These are phyloP conservation scores for Tetramorium parvispinum DNA, from an alignment of 1,140 invertebrate species.

Conservation along the genomic window DNA sequence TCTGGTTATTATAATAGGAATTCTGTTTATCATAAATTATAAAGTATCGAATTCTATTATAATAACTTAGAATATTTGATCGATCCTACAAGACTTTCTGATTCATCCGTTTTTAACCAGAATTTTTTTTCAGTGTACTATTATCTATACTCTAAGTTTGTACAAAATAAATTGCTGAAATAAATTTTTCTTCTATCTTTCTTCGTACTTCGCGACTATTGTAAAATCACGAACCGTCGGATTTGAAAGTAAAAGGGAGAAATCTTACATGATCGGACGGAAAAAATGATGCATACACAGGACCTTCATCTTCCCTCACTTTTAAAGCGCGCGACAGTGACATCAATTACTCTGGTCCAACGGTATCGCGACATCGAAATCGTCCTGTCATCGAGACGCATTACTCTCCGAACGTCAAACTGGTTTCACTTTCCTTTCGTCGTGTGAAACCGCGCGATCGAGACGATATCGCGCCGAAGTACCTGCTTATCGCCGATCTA, in stretches of 20 bases:
- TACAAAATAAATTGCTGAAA: too few species aligned
- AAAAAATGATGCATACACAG: not conserved
- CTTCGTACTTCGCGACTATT: too few species aligned
- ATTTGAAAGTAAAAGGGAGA: conserved; percentile 3
- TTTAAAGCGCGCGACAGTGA: not conserved
- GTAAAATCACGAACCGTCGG: too few species aligned
- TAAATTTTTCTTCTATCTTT: too few species aligned
- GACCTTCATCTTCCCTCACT: not conserved
- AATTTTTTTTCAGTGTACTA: too few species aligned
- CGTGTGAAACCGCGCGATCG: conserved; percentile 63
- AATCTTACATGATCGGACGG: not conserved
- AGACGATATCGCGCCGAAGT: conserved; percentile 67
- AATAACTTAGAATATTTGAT: too few species aligned
- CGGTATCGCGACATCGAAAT: conserved; percentile 13
- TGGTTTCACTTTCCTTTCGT: conserved; percentile 70
- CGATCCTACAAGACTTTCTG: too few species aligned
- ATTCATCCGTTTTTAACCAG: too few species aligned
- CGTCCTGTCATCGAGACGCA: not conserved
- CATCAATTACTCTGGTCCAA: not conserved
- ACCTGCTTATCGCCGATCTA: conserved; percentile 69
- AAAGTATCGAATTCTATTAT: too few species aligned
- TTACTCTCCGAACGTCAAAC: conserved; percentile 49
- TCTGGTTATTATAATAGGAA: too few species aligned
- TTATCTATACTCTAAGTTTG: too few species aligned
- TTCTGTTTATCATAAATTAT: too few species aligned